These are phyloP conservation scores for Nysson spinosus DNA, from an alignment of 2,888 invertebrate genomes.

Conservation along the genomic window DNA sequence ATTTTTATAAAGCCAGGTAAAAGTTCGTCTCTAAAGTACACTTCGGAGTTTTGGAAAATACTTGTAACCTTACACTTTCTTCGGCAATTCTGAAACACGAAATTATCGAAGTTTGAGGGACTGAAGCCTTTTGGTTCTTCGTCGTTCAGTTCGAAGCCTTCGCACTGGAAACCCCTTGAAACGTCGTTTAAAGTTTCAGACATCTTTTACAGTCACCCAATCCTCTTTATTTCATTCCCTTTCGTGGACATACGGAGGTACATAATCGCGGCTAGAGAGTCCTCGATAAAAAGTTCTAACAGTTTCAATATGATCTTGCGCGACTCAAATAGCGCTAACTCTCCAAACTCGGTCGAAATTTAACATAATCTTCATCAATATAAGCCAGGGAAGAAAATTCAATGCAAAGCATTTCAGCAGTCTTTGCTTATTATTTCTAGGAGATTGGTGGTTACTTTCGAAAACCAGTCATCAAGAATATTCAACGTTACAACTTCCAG, in stretches of 20 bases:
- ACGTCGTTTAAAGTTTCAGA: constrained; percentile 52
- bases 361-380: constrained; percentile 9
- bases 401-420: constrained; percentile 1
- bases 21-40: no score
- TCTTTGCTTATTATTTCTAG: constrained; percentile 12
- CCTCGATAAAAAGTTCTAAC: constrained; percentile 9
- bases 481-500: neutral
- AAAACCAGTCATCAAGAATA: neutral
- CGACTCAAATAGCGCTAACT: constrained; percentile 1
- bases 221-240: constrained; percentile 2
- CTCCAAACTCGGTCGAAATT: neutral
- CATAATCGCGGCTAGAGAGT: constrained; percentile 17
- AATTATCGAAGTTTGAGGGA: constrained; percentile 6
- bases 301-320: constrained; percentile 3
- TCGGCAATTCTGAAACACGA: neutral
- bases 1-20: no score
- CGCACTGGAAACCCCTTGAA: constrained; percentile 8
- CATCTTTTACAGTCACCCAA: constrained; percentile 30
- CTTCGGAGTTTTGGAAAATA: no score
- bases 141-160: constrained; percentile 21
- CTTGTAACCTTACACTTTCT: neutral
- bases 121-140: constrained; percentile 25
- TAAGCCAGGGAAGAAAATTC: neutral
- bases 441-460: neutral
- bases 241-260: constrained; percentile 14